Base-by-base conservation (phyloP, 1,140 invertebrate species). In the Orius laevigatus region DNA sequence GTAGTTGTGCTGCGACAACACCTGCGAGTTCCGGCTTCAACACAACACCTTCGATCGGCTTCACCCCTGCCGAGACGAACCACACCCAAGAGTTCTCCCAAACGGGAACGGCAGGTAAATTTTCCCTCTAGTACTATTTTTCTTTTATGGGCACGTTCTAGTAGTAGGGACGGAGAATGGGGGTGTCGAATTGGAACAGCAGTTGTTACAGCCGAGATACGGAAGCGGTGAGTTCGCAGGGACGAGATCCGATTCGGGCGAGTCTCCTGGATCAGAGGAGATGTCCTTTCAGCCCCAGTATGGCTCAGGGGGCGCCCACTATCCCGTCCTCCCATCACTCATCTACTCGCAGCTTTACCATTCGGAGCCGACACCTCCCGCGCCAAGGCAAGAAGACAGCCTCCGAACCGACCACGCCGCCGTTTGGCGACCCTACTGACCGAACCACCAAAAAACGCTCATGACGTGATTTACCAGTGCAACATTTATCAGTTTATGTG, bases 271-370 rank as follows among this genome's bases (percentile, higher is more conserved):
- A 6, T 45, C 43, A 2, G 48, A 49, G 14, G 48, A 49, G 16
- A 40, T 49, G 25, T 14, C 48, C 16, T 43, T 31, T 18, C 39
- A 40, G 47, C 48, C 49, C 54, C 32, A 53, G 52, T 39, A 42
- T 18, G 12, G 25, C 10, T 15, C 46, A 53, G 67, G 0, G 79
- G 81, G 0, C 66, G 81, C 16, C 83, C 80, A 2, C 58, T 86
- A 15, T 55, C 35, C 46, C 57, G 10, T 50, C 77, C 75, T 0
- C 48, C 20, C 50, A 9, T 84, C 82, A 58, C 69, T 87, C 46
- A 66, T 89, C 5, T 86, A 88, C 64, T 84, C 83, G 11, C 82
- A 87, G 58, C 63, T 89, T 12, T 87, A 88, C 50, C 77, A 78
- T 1, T 76, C 76, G 12, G 43, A 45, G 77, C 47, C 48, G 44